Percentiles rank a stretch among this genome's conserved stretches.
Conservation (phyloP, 2,888 invertebrate genomes). For the Nysson spinosus region DNA sequence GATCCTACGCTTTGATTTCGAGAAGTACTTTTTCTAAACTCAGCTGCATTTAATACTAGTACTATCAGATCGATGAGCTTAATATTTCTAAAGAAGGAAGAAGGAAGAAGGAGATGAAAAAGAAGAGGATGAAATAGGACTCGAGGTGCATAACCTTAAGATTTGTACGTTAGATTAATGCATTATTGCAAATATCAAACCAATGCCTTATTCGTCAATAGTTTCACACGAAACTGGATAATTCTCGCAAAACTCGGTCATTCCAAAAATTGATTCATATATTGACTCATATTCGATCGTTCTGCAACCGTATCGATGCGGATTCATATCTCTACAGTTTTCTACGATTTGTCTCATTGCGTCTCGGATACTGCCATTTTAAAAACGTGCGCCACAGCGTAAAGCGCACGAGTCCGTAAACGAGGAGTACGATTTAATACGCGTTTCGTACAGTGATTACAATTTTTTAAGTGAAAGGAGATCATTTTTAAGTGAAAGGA, state of each 20-base stretch:
- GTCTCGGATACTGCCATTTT: slow-evolving; percentile 56
- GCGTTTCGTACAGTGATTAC: slow-evolving; percentile 12
- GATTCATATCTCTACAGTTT: slow-evolving; percentile 22
- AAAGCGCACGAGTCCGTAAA: slow-evolving; percentile 22
- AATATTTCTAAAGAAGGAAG: slow-evolving; percentile 42
- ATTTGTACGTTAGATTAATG: slow-evolving; percentile 34
- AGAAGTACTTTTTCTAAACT: too few species aligned
- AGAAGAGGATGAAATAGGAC: slow-evolving; percentile 19
- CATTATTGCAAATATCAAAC: slow-evolving; percentile 55
- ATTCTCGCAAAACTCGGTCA: slow-evolving; percentile 12
- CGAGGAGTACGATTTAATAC: slow-evolving; percentile 20
- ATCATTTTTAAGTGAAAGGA: slow-evolving; percentile 10
- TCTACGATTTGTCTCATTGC: slow-evolving; percentile 32
- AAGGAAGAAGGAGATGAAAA: too few species aligned
- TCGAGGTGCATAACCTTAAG: slow-evolving; percentile 23
- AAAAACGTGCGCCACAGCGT: slow-evolving; percentile 23
- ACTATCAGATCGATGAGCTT: slow-evolving; percentile 54
- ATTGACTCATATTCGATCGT: slow-evolving; percentile 19
- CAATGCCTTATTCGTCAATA: slow-evolving; percentile 68
- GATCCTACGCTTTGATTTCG: too few species aligned
- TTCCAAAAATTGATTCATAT: slow-evolving; percentile 13
- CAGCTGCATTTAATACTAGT: slow-evolving; percentile 23
- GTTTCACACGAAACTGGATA: slow-evolving; percentile 22
- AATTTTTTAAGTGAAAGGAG: slow-evolving; percentile 9
- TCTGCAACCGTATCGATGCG: too few species aligned